Evolutionary conservation across 2,113 vertebrate species (phyloP).

Genomic region (Sigmodon hispidus): DNA sequence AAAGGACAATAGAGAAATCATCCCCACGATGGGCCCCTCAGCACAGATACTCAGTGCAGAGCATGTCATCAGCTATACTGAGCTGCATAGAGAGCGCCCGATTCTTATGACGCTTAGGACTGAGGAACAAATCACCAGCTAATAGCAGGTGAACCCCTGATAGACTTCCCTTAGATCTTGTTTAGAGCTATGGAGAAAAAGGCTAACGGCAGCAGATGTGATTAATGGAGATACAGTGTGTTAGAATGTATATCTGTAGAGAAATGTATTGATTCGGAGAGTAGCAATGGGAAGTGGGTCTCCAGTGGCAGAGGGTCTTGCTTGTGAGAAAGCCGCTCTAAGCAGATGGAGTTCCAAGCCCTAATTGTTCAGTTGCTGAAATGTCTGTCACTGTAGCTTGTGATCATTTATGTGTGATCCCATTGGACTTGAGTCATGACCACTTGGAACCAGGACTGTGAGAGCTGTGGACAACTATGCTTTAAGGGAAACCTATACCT

Average conservation of each 20-base stretch:
- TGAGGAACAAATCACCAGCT: constrained; percentile 54
- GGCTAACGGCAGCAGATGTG: constrained; percentile 52
- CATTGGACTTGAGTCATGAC: constrained; percentile 1
- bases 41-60: background rate
- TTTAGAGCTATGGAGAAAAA: constrained; percentile 58
- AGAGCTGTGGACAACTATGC: constrained; percentile 28
- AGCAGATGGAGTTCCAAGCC: constrained; percentile 67
- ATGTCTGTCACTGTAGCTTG: constrained; percentile 71
- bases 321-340: constrained; percentile 54
- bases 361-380: constrained; percentile 69
- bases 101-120: constrained; percentile 63
- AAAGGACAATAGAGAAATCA: constrained; percentile 68
- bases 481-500: constrained; percentile 54
- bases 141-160: constrained; percentile 60
- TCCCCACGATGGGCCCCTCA: constrained; percentile 58
- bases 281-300: constrained; percentile 55
- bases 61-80: constrained; percentile 3
- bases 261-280: constrained; percentile 67
- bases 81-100: background rate
- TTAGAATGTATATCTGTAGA: constrained; percentile 65
- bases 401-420: constrained; percentile 68
- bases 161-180: constrained; percentile 60
- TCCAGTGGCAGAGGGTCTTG: constrained; percentile 60
- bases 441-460: background rate
- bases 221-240: constrained; percentile 66